Percentiles rank a stretch among this genome's conserved stretches.
Evolutionary conservation across 2,888 invertebrate species (phyloP).

Genomic region (Molorchus minor): DNA sequence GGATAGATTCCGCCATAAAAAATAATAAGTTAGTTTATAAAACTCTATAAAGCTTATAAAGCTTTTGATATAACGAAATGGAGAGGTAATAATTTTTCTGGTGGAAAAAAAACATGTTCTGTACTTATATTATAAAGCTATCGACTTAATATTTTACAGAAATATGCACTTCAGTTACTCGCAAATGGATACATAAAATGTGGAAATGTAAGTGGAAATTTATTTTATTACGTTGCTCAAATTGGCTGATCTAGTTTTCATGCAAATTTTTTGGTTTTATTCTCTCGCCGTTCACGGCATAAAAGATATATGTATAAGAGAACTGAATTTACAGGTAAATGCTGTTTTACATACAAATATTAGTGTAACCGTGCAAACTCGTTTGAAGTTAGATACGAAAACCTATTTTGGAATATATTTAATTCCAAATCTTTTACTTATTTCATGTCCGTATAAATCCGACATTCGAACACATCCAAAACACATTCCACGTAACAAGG

Average conservation of each 20-base stretch:
- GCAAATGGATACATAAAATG: constrained; percentile 18
- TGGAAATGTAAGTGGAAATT: constrained; percentile 13
- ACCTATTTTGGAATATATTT: too few relatives aligned
- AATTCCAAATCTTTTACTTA: too few relatives aligned
- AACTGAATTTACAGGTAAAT: constrained; percentile 14
- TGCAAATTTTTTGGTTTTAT: constrained; percentile 21
- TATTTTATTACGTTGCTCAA: constrained; percentile 20
- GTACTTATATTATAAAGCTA: background rate
- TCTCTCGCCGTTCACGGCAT: constrained; percentile 5
- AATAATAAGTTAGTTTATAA: too few relatives aligned
- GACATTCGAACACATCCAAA: too few relatives aligned
- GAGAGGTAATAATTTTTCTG: background rate
- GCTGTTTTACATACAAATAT: background rate
- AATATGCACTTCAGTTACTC: constrained; percentile 7
- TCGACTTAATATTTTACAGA: constrained; percentile 16
- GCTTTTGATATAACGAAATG: background rate
- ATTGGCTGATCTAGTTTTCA: constrained; percentile 19
- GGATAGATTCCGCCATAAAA: too few relatives aligned
- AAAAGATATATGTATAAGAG: constrained; percentile 3
- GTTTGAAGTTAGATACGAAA: too few relatives aligned
- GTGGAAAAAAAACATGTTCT: background rate
- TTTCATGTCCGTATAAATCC: too few relatives aligned
- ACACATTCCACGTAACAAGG: too few relatives aligned
- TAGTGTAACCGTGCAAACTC: background rate
- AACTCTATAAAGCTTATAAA: too few relatives aligned